Percentiles rank a stretch among this genome's conserved stretches.
These are phyloP conservation scores for Strongylocentrotus purpuratus DNA, from an alignment of 35 echinoderm and acorn worm species.

Conservation along the genomic window DNA sequence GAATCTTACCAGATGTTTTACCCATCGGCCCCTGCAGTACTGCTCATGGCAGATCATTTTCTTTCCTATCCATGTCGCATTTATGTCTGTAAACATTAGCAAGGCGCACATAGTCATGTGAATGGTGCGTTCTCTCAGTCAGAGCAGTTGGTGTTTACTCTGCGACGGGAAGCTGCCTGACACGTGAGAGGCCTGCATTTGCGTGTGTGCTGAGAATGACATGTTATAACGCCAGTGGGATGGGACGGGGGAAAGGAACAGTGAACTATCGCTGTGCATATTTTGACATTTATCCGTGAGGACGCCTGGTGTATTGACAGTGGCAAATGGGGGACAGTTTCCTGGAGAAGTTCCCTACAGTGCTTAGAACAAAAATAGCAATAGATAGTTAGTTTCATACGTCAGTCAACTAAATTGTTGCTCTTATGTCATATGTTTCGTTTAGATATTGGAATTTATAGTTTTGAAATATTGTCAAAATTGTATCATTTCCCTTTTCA, in stretches of 20 bases:
- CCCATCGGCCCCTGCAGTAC: slow-evolving; percentile 9
- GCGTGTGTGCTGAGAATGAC: not conserved
- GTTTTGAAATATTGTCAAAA: not conserved
- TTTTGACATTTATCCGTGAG: slow-evolving; percentile 45
- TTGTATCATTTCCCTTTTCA: not conserved
- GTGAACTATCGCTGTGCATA: slow-evolving; percentile 36
- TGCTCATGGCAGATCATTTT: not conserved
- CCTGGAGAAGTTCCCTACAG: not conserved
- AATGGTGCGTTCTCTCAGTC: not conserved
- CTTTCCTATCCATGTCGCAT: slow-evolving; percentile 2
- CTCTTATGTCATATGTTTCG: not conserved
- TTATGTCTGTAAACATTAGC: slow-evolving; percentile 35
- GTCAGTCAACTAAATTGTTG: not conserved
- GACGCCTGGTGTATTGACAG: slow-evolving; percentile 20
- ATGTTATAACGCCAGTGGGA: slow-evolving; percentile 8
- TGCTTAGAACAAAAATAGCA: not conserved
- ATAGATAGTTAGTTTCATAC: not conserved
- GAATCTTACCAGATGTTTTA: slow-evolving; percentile 35
- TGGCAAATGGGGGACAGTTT: slow-evolving; percentile 12
- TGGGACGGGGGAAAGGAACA: slow-evolving; percentile 13
- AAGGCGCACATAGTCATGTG: not conserved
- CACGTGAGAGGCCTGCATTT: not conserved
- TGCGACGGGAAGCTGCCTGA: not conserved
- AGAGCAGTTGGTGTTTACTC: not conserved
- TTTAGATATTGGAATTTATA: not conserved